A percentile compares a stretch with the other conserved stretches of the same genome.
phyloP scores from a whole-genome alignment of 2,888 invertebrate genomes.

The Cephus pygmeus region DNA sequence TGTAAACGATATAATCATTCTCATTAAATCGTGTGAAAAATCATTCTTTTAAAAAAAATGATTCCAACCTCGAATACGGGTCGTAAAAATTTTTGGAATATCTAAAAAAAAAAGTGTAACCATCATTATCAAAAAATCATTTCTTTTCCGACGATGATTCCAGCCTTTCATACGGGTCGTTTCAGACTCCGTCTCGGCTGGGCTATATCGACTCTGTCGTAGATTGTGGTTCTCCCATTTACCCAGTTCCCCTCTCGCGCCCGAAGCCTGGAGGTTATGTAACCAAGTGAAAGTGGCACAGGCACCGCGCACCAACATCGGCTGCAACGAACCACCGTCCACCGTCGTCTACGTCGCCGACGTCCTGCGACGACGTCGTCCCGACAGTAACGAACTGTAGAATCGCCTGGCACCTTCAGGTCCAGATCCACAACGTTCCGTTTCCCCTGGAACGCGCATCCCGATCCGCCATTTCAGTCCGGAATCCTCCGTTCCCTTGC shows the following conservation, averaged over 20 bases:
- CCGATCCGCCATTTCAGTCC: constrained; percentile 14
- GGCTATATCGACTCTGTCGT: constrained; percentile 40
- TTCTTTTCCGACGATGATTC: background rate
- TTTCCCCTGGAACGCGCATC: background rate
- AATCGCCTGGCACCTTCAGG: constrained; percentile 15
- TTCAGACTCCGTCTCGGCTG: constrained; percentile 3
- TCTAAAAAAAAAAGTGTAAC: too few species aligned
- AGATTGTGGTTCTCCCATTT: constrained; percentile 65
- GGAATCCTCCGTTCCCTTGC: constrained; percentile 18
- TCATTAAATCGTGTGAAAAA: background rate
- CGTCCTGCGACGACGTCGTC: constrained; percentile 9
- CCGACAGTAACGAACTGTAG: background rate
- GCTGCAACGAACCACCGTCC: constrained; percentile 48
- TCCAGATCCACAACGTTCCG: constrained; percentile 15
- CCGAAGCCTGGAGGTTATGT: constrained; percentile 60
- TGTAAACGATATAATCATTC: background rate
- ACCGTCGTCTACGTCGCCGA: constrained; percentile 27
- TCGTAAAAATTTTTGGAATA: too few species aligned
- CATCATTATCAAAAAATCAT: too few species aligned
- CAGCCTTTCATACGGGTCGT: background rate
- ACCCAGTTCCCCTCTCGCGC: constrained; percentile 61
- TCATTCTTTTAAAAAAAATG: background rate
- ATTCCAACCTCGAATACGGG: background rate
- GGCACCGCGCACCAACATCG: constrained; percentile 49
- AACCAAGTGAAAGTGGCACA: constrained; percentile 67